Base-by-base conservation (phyloP, 2,888 invertebrate genomes). In the Microplitis manilae region DNA sequence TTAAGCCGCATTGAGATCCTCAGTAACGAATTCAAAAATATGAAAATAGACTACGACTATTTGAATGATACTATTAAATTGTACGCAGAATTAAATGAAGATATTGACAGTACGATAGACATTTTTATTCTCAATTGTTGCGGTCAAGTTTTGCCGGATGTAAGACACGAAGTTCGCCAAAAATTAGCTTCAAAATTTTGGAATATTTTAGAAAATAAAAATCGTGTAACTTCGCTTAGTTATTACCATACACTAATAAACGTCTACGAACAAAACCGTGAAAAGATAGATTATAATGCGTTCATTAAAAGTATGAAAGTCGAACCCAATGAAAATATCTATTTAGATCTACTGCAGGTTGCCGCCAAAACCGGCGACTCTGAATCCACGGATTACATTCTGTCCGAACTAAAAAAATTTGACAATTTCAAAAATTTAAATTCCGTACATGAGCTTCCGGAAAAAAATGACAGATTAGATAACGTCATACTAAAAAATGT, bases 331-430 rank as follows among this genome's bases (percentile, higher is more conserved):
- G 84, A 90, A 1, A 90, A 90, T 7, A 92, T 94, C 0, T 93
- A 92, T 84, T 91, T 92, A 75, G 89, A 93, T 0, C 89, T 95
- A 59, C 84, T 95, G 69, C 90, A 90, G 81, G 91, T 91, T 72
- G 91, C 92, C 5, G 80, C 82, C 4, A 82, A 81, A 73, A 84
- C 82, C 41, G 94, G 94, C 13, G 92, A 94, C 83, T 85, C 93
- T 17, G 90, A 92, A 50, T 91, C 93, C 84, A 91, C 93, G 0
- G 89, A 91, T 13, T 91, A 92, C 83, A 90, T 94, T 6, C 89
- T 95, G 75, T 89, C 92, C 1, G 91, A 92, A 68, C 94, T 94
- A 93, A 93, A 93, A 82, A 84, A 90, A 1, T 88, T 90, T 17
- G 90, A 90, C 1, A 87, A 92, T 67, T 88, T 93, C 0, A 90